Base-by-base conservation (phyloP, 2,888 invertebrate species). In the Phrixothrix hirtus region DNA sequence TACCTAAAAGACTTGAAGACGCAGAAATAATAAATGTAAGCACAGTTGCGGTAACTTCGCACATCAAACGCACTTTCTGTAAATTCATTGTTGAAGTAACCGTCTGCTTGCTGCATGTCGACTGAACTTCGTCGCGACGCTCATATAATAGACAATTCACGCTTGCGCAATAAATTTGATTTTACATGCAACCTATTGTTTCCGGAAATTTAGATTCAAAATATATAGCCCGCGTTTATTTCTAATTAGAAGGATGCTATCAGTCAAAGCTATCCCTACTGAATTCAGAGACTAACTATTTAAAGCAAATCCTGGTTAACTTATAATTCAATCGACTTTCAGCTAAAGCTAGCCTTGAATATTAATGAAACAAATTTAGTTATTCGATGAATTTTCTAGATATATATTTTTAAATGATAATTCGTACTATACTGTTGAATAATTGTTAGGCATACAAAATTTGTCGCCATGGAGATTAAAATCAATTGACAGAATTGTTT, bases 31-130 rank as follows among this genome's bases (percentile, higher is more conserved):
- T 32, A 30, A 46, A 31, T 37, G 32, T 29, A 42, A 47, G 14
- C 48, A 53, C 53, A 35, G 44, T 21, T 37, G 44, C 41, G 31
- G 38, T 26, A 48, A 53, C 35, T 43, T 47, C 53, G 48, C 31
- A 48, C 43, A 38, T 48, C 34, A 53, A 42, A 21, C 53, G 53
- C 53, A 42, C 27, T 32, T 29, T 42, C 37, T 43, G 38, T 29
- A 37, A 38, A 35, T 37, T 37, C 53, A 53, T 53, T 47, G 46
- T 32, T 56, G 44, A 48, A 51, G 45, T 43, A 51, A 47, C 58
- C 50, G 57, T 39, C 57, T 55, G 58, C 64, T 51, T 64, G 67
- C 68, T 61, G 64, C 68, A 68, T 68, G 66, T 66, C 68, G 67
- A 68, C 68, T 68, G 65, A 65, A 35, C 49, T 55, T 44, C 54